These are phyloP conservation scores for Anser brachyrhynchus DNA, from an alignment of 2,113 vertebrate genomes.

Conservation along the genomic window DNA sequence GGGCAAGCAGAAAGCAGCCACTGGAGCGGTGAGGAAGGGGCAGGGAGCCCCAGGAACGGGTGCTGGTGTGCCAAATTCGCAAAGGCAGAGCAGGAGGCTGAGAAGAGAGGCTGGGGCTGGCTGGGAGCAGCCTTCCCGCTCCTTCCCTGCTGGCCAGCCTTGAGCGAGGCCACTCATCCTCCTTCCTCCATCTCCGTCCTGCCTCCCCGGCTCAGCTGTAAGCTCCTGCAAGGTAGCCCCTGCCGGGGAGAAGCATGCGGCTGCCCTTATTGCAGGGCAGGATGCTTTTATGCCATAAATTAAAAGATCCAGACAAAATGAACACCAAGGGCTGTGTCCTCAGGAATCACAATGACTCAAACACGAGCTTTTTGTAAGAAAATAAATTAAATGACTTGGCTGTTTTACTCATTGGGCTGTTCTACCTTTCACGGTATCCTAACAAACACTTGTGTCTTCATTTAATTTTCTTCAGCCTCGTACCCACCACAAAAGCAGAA, in stretches of 20 bases:
- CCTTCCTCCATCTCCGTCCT: neutral
- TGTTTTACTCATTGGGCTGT: neutral
- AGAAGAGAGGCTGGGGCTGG: rapidly evolving
- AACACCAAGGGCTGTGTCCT: neutral
- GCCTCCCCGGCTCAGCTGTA: neutral
- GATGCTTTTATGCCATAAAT: neutral
- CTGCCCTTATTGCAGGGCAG: neutral
- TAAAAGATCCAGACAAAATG: neutral
- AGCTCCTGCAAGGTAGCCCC: neutral
- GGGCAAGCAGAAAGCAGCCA: neutral
- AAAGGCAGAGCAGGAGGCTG: neutral
- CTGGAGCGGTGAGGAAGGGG: rapidly evolving
- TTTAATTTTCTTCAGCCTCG: neutral
- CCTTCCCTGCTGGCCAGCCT: rapidly evolving
- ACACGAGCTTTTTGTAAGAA: neutral
- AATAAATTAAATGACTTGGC: neutral
- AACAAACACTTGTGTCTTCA: conserved; percentile 2
- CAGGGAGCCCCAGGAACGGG: neutral
- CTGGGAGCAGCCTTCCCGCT: neutral
- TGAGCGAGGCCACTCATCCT: neutral
- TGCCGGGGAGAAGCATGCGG: neutral
- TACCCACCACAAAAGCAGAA: conserved; percentile 19
- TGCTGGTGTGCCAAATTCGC: neutral
- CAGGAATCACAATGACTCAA: neutral
- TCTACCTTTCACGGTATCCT: neutral